phyloP scores from a whole-genome alignment of 2,797 vertebrate species.

The Serranus cabrilla region DNA sequence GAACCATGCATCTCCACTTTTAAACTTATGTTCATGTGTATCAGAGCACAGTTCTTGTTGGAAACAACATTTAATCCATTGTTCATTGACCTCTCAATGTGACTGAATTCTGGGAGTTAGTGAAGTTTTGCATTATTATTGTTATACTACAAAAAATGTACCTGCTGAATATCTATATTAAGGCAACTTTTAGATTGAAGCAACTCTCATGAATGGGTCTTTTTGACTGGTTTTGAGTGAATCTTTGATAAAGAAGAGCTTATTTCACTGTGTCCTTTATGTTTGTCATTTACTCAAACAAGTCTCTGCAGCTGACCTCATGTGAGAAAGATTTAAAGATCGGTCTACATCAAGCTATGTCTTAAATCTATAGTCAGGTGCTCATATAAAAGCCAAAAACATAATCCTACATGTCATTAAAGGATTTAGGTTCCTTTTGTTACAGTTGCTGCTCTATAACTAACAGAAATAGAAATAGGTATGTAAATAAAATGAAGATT shows the following conservation, averaged over 20 bases:
- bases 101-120: no score
- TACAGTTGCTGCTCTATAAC: no score
- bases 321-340: no score
- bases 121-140: background rate
- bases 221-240: background rate
- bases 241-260: background rate
- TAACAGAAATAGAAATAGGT: no score
- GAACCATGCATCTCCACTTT: background rate
- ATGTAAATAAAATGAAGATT: no score
- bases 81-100: no score
- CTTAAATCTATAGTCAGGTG: no score
- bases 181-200: background rate
- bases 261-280: background rate
- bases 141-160: background rate
- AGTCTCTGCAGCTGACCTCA: background rate
- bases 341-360: no score
- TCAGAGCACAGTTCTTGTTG: constrained; percentile 2
- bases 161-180: background rate
- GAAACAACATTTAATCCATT: background rate
- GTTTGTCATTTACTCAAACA: background rate
- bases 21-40: background rate
- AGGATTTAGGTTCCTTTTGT: no score
- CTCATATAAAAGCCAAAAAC: no score
- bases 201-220: background rate
- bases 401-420: no score